A percentile compares a stretch with the other conserved stretches of the same genome.
Evolutionary conservation across 2,797 vertebrate genomes (phyloP).

Genomic region (Channallabes apus): DNA sequence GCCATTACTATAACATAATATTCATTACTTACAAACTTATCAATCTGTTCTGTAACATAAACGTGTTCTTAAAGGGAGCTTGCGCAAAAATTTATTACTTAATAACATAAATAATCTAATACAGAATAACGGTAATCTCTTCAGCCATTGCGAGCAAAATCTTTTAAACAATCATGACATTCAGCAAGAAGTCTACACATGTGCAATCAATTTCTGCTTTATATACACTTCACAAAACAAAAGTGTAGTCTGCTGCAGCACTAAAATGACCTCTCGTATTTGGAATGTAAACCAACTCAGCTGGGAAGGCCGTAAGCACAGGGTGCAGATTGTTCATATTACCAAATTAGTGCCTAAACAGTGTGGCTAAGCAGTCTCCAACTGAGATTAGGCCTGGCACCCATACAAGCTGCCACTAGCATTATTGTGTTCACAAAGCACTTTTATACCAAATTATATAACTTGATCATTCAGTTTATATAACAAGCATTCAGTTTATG

Average conservation of each 20-base stretch:
- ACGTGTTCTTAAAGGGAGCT: slow-evolving; percentile 3
- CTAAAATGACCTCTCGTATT: slow-evolving; percentile 56
- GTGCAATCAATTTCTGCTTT: slow-evolving; percentile 57
- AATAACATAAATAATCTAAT: slow-evolving; percentile 36
- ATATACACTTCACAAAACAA: slow-evolving; percentile 53
- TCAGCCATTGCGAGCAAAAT: slow-evolving; percentile 21
- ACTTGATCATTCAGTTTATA: slow-evolving; percentile 25
- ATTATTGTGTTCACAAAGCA: slow-evolving; percentile 40
- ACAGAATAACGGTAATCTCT: slow-evolving; percentile 25
- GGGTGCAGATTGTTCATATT: slow-evolving; percentile 56
- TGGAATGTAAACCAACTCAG: slow-evolving; percentile 59
- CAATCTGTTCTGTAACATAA: neutral
- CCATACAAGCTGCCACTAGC: slow-evolving; percentile 50
- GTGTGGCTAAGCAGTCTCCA: slow-evolving; percentile 54
- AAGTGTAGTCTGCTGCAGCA: slow-evolving; percentile 55
- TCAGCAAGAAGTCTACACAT: slow-evolving; percentile 49
- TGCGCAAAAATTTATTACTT: slow-evolving; percentile 21
- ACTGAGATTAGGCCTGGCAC: slow-evolving; percentile 51
- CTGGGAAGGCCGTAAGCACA: slow-evolving; percentile 45
- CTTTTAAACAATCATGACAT: slow-evolving; percentile 53
- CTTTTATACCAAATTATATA: slow-evolving; percentile 41
- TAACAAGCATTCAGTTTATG: slow-evolving; percentile 25
- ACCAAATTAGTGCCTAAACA: slow-evolving; percentile 61
- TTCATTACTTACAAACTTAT: neutral
- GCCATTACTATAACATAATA: slow-evolving; percentile 1